A percentile compares a stretch with the other conserved stretches of the same genome.
phyloP scores from a whole-genome alignment of 2,113 vertebrate genomes.

The Vulpes lagopus region DNA sequence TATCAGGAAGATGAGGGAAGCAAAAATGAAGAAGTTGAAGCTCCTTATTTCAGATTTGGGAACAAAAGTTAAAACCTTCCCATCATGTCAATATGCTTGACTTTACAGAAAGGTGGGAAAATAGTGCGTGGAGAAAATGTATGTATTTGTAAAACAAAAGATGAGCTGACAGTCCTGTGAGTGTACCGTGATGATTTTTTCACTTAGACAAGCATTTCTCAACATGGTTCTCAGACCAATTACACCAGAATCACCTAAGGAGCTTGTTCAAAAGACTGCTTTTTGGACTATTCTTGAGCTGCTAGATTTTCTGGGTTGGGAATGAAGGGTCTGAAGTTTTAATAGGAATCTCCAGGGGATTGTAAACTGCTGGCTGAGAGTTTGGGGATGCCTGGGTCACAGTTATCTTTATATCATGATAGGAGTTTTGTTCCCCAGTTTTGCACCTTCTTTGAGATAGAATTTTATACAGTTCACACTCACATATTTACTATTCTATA shows the following conservation, averaged over 20 bases:
- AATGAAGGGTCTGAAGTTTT: not conserved
- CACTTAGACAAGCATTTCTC: not conserved
- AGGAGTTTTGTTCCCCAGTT: not conserved
- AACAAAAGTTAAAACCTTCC: not conserved
- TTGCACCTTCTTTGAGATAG: not conserved
- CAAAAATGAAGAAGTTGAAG: not conserved
- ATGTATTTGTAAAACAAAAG: not conserved
- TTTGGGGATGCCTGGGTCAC: not conserved
- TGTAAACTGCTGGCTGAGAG: constrained; percentile 15
- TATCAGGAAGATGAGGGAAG: constrained; percentile 1
- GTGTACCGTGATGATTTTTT: not conserved
- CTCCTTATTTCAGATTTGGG: not conserved
- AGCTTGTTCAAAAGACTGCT: not conserved
- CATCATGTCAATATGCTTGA: not conserved
- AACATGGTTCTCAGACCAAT: not conserved
- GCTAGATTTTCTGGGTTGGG: not conserved
- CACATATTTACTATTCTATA: not conserved
- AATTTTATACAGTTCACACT: not conserved
- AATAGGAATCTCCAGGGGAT: not conserved
- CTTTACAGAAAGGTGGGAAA: not conserved
- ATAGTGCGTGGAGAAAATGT: not conserved
- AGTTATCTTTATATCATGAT: not conserved
- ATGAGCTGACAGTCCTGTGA: not conserved
- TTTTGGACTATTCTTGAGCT: not conserved
- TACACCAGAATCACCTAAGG: not conserved